phyloP scores from a whole-genome alignment of 2,113 vertebrate species.

The Antennarius striatus region DNA sequence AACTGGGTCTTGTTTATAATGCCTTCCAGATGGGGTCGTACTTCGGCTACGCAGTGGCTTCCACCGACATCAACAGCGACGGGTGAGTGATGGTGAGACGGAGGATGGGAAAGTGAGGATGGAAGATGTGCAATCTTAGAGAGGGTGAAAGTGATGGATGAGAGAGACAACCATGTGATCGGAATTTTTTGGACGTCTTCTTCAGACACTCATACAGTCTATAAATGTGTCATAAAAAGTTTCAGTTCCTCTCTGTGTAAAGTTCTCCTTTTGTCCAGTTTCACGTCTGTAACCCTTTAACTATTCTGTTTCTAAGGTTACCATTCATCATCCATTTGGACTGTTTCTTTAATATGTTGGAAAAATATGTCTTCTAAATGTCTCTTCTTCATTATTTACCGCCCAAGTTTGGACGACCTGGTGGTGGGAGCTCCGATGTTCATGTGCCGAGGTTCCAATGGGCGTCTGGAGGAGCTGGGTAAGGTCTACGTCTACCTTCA shows the following conservation, averaged over 20 bases:
- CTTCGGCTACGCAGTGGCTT: constrained; percentile 88
- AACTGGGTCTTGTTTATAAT: constrained; percentile 62
- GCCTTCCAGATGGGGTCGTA: constrained; percentile 90
- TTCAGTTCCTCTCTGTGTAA: neutral
- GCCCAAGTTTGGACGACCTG: constrained; percentile 83
- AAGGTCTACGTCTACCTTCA: constrained; percentile 90
- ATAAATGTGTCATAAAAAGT: constrained; percentile 20
- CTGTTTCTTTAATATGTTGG: no score
- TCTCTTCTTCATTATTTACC: no score
- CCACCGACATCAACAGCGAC: constrained; percentile 87
- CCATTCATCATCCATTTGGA: no score
- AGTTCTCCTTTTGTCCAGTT: neutral
- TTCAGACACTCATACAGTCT: no score
- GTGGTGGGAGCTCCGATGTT: constrained; percentile 89
- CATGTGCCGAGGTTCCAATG: constrained; percentile 82
- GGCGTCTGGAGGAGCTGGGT: constrained; percentile 87
- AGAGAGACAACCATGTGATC: neutral
- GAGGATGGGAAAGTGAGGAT: constrained; percentile 2
- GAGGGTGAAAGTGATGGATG: neutral
- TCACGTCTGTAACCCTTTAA: constrained; percentile 19
- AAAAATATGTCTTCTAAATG: no score
- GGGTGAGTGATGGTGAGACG: constrained; percentile 80
- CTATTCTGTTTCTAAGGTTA: no score
- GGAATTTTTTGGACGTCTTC: neutral
- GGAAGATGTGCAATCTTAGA: neutral